Evolutionary conservation across 2,113 vertebrate genomes (phyloP), one percentile per base, ranked within the genome.

Genomic region (Heterotis niloticus): DNA sequence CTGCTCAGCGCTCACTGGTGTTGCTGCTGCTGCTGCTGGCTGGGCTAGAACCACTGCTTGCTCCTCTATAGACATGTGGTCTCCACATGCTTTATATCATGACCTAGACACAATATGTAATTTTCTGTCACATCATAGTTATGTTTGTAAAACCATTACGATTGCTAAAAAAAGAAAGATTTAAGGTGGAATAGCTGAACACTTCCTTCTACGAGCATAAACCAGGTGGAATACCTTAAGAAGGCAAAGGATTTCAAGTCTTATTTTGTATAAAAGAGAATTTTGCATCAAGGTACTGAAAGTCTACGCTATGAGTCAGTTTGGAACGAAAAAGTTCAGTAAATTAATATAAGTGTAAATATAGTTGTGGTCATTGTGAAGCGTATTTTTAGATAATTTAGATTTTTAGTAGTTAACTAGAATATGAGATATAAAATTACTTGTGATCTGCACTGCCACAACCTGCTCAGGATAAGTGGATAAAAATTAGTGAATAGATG

Each of bases 21-120:
- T 81, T 76, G 85, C 88, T 84, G 88, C 82, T 82, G 90, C 79
- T 16, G 75, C 82, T 82, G 90, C 79, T 16, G 75, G 60, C 20
- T 5, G 34, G 51, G 84, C 84, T 85, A 89, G 84, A 87, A 80
- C 82, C 85, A 28, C 29, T 93, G 94, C 94, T 93, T 93, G 88
- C 85, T 7, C 87, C 87, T 16, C 87, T 76, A 70, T 83, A 79
- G 86, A 89, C 92, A 92, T 93, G 94, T 94, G 92, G 90, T 89
- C 86, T 90, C 94, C 97, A 98, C 96, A 98, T 98, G 96, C 95
- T 94, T 86, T 73, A 62, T 83, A 84, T 89, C 78, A 51, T 83
- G 78, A 86, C 93, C 94, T 92, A 94, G 90, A 83, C 82, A 88
- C 87, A 90, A 87, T 93, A 88, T 96, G 94, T 95, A 92, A 96